Base-by-base conservation (phyloP, 1,140 invertebrate species). In the Geopemphigus sp. region DNA sequence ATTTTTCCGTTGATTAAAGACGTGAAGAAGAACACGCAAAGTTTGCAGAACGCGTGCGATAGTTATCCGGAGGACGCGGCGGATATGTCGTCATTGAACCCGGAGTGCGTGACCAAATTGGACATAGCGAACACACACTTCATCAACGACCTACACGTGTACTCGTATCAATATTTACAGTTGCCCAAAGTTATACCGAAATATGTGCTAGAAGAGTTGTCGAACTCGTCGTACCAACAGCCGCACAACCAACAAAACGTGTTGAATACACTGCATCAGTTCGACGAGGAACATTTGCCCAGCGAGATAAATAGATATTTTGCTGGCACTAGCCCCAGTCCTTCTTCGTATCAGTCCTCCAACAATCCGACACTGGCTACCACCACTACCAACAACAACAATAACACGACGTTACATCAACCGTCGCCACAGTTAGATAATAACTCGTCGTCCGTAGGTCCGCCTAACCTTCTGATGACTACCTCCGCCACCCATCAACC, bases 81-180 rank as follows among this genome's bases (percentile, higher is more conserved):
- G 14, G 74, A 72, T 54, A 8, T 29, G 22, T 39, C 56, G 24
- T 47, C 45, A 5, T 50, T 78, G 12, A 54, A 39, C 14, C 50
- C 56, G 19, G 54, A 47, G 22, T 61, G 74, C 61, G 22, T 24
- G n/a, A 19, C 26, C 19, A 45, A 45, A 47, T 39, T 78, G 19
- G 53, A 78, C 11, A 61, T 47, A 5, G 57, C 22, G 26, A 57
- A 61, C 24, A 78, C 47, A 78, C 22, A 24, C 47, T 78, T 61
- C 45, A 50, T 0, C n/a, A 72, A 72, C 53, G 68, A 72, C 5
- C n/a, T 72, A 29, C 17, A 32, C 19, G 14, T 54, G 29, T 24
- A 72, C 29, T 72, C 47, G 29, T 72, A 72, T 72, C 68, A 72
- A 72, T 72, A 72, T 72, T 72, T 72, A 72, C 68, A 72, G 53